phyloP scores from a whole-genome alignment of 2,797 vertebrate species.

The Bufotes viridis region DNA sequence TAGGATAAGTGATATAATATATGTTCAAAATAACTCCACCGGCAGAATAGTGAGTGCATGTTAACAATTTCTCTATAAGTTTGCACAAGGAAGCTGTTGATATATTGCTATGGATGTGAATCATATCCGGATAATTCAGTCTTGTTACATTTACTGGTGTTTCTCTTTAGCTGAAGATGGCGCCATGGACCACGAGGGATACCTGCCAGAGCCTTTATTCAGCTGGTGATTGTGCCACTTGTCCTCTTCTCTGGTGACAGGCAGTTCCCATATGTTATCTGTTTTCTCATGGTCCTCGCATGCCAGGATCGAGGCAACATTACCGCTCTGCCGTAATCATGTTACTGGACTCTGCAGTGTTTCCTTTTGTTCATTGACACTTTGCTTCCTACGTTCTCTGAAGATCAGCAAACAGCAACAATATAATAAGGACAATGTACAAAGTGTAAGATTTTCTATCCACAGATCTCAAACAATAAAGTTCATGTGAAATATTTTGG shows the following conservation, averaged over 20 bases:
- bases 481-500: conserved; percentile 31
- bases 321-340: neutral
- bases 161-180: conserved; percentile 69
- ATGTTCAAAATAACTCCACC: no score
- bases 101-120: no score
- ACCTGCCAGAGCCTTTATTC: conserved; percentile 66
- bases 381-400: neutral
- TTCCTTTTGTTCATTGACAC: neutral
- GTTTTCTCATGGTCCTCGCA: neutral
- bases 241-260: neutral
- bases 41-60: no score
- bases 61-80: no score
- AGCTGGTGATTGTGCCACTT: conserved; percentile 68
- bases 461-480: conserved; percentile 30
- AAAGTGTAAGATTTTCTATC: neutral
- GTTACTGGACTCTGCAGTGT: neutral
- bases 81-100: no score
- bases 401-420: neutral
- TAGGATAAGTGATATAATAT: no score
- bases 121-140: no score
- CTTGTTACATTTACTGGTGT: neutral
- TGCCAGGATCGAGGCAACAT: no score
- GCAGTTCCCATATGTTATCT: neutral
- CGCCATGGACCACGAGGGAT: conserved; percentile 65
- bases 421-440: neutral